These are phyloP conservation scores for Hexactinellida sp. DNA, from an alignment of 37 sponge, comb jelly and placozoan species.

Conservation along the genomic window DNA sequence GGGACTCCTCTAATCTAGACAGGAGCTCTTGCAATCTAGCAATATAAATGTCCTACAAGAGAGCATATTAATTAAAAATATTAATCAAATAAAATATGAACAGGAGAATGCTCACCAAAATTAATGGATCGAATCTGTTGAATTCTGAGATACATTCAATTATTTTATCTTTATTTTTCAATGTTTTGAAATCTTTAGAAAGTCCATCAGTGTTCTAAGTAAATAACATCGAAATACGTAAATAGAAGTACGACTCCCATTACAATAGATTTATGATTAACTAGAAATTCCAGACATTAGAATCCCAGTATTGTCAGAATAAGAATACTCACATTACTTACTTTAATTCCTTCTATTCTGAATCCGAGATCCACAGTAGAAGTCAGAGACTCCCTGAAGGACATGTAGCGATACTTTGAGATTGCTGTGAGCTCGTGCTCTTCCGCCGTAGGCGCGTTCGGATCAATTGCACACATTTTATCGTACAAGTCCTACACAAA, in stretches of 20 bases:
- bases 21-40: not conserved
- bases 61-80: not conserved
- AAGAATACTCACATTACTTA: constrained; percentile 31
- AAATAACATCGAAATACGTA: not conserved
- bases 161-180: not conserved
- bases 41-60: not conserved
- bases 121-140: not conserved
- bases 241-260: no score
- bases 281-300: no score
- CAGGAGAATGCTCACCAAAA: not conserved
- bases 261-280: no score
- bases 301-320: no score
- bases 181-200: not conserved
- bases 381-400: constrained; percentile 77
- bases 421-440: constrained; percentile 73
- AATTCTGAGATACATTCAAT: not conserved
- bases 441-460: constrained; percentile 70
- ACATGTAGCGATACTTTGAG: constrained; percentile 96
- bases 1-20: not conserved
- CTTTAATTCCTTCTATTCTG: constrained; percentile 96
- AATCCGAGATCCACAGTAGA: constrained; percentile 81
- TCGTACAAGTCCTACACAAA: constrained; percentile 80
- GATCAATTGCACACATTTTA: constrained; percentile 90
- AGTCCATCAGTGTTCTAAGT: not conserved
- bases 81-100: not conserved